A percentile compares a stretch with the other conserved stretches of the same genome.
phyloP scores from a whole-genome alignment of 2,888 invertebrate genomes.

The Artemia sinica region DNA sequence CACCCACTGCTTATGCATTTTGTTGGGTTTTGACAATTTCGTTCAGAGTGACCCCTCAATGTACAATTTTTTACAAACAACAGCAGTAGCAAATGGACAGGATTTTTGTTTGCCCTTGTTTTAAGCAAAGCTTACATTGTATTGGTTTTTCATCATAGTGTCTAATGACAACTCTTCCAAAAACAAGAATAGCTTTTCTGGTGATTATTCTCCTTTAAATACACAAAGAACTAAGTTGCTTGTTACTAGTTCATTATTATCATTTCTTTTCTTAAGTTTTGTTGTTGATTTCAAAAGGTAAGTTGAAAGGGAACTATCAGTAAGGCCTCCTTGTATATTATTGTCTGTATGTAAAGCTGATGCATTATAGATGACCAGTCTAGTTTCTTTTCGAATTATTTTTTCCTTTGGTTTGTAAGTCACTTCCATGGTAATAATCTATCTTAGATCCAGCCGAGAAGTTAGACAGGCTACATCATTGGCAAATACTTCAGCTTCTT shows the following conservation, averaged over 20 bases:
- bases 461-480: too few relatives aligned
- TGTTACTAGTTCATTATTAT: constrained; percentile 12
- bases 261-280: constrained; percentile 1
- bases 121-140: constrained; percentile 9
- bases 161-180: background rate
- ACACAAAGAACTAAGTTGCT: constrained; percentile 1
- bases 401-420: too few relatives aligned
- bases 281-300: too few relatives aligned
- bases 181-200: constrained; percentile 4
- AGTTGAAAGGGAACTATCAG: too few relatives aligned
- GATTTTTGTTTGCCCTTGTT: constrained; percentile 2
- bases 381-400: too few relatives aligned
- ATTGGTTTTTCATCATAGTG: constrained; percentile 9
- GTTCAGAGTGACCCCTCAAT: constrained; percentile 5
- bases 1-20: background rate
- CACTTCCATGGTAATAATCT: too few relatives aligned
- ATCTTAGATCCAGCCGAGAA: too few relatives aligned
- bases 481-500: too few relatives aligned
- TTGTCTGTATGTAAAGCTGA: too few relatives aligned
- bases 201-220: constrained; percentile 1
- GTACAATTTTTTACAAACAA: constrained; percentile 1
- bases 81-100: background rate
- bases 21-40: background rate
- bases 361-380: too few relatives aligned
- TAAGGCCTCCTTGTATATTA: too few relatives aligned